These are phyloP conservation scores for Hephaestus fuliginosus DNA, from an alignment of 2,797 vertebrate species.

Conservation along the genomic window DNA sequence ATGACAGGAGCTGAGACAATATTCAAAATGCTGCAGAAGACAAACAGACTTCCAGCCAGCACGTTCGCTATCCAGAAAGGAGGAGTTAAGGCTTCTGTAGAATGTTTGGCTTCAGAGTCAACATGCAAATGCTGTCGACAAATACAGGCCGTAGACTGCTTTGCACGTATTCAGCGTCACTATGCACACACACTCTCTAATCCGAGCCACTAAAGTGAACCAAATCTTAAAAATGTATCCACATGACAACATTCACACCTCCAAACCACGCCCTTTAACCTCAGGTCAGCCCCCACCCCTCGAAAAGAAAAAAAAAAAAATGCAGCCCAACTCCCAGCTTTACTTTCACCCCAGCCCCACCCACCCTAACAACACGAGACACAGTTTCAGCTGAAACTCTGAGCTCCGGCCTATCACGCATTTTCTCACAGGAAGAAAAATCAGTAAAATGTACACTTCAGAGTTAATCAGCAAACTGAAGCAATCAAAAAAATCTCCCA, in stretches of 20 bases:
- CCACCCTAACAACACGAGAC: slow-evolving; percentile 24
- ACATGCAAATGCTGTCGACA: slow-evolving; percentile 36
- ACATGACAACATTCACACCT: slow-evolving; percentile 33
- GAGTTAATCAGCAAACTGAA: slow-evolving; percentile 34
- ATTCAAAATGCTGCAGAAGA: not conserved
- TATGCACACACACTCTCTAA: slow-evolving; percentile 5
- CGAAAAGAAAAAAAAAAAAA: not conserved
- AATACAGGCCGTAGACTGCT: slow-evolving; percentile 18
- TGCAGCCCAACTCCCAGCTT: slow-evolving; percentile 28
- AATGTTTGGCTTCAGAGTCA: slow-evolving; percentile 35
- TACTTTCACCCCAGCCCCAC: slow-evolving; percentile 38
- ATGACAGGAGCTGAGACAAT: not conserved
- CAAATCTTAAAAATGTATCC: slow-evolving; percentile 12
- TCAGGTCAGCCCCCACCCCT: slow-evolving; percentile 8
- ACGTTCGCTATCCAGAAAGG: not conserved
- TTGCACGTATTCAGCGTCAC: slow-evolving; percentile 30
- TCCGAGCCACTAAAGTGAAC: slow-evolving; percentile 28
- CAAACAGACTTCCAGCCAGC: slow-evolving; percentile 4
- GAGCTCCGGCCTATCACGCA: not conserved
- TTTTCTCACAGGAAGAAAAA: slow-evolving; percentile 24
- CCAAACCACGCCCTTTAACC: slow-evolving; percentile 33
- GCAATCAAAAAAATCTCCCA: slow-evolving; percentile 13
- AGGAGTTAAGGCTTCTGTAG: not conserved
- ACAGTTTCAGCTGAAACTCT: slow-evolving; percentile 55
- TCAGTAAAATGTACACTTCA: slow-evolving; percentile 3